Conservation (phyloP, 2,888 invertebrate species). For the Parapristionchus giblindavisi region DNA sequence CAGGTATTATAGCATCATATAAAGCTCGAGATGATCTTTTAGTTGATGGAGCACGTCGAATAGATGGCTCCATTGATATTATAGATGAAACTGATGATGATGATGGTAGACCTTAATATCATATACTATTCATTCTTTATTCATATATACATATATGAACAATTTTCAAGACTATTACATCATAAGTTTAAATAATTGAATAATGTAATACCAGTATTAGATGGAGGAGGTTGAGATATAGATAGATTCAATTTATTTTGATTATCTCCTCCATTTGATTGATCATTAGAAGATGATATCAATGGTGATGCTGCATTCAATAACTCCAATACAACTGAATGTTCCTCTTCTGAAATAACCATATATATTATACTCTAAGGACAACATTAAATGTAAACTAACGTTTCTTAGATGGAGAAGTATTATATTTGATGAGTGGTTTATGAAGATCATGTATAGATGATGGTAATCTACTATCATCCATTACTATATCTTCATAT, state of each 20-base stretch:
- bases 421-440: conserved; percentile 47
- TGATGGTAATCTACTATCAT: conserved; percentile 48
- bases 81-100: background rate
- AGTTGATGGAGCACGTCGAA: background rate
- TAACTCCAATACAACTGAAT: conserved; percentile 27
- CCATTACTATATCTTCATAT: conserved; percentile 74
- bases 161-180: background rate
- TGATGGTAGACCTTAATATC: background rate
- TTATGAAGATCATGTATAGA: conserved; percentile 47
- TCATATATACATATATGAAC: too few species aligned
- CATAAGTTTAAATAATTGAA: background rate
- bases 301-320: conserved; percentile 29
- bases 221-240: too few species aligned
- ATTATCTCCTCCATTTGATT: too few species aligned
- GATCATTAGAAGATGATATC: background rate
- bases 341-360: background rate
- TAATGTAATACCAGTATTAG: too few species aligned
- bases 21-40: background rate
- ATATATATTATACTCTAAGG: background rate
- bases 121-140: background rate
- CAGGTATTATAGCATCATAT: background rate
- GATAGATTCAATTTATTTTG: too few species aligned
- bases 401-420: conserved; percentile 34
- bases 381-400: background rate
- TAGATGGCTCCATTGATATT: too few species aligned